Evolutionary conservation across 2,113 vertebrate species (phyloP).

Genomic region (Gambusia holbrooki): DNA sequence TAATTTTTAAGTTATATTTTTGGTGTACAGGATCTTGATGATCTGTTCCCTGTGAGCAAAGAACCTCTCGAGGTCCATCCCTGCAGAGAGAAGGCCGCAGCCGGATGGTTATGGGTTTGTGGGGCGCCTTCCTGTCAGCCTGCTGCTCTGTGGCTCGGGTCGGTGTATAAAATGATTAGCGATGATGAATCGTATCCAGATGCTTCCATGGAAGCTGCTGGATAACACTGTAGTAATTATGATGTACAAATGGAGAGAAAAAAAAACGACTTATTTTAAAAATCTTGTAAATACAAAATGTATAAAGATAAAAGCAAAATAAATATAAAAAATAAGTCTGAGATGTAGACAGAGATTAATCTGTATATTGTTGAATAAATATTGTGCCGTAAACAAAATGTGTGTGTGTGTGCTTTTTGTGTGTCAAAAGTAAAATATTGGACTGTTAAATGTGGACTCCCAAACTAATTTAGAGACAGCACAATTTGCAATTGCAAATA

Average conservation of each 20-base stretch:
- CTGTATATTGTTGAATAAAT: slow-evolving; percentile 97
- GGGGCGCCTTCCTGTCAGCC: slow-evolving; percentile 84
- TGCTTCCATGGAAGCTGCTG: slow-evolving; percentile 74
- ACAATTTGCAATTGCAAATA: too few species aligned
- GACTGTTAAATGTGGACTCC: too few species aligned
- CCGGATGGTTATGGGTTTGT: slow-evolving; percentile 82
- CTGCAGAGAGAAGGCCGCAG: slow-evolving; percentile 35
- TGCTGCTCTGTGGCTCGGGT: slow-evolving; percentile 83
- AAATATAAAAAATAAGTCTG: slow-evolving; percentile 81
- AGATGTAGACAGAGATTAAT: slow-evolving; percentile 87
- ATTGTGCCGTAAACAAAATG: slow-evolving; percentile 85
- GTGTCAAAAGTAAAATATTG: neutral
- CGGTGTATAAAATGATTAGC: slow-evolving; percentile 71
- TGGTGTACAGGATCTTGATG: slow-evolving; percentile 34
- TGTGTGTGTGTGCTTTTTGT: slow-evolving; percentile 9
- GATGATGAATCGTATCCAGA: slow-evolving; percentile 35
- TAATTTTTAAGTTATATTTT: neutral
- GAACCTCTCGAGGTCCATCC: slow-evolving; percentile 30
- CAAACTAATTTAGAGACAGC: too few species aligned
- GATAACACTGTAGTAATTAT: slow-evolving; percentile 89
- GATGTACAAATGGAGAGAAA: slow-evolving; percentile 87
- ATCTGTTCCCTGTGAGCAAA: slow-evolving; percentile 45
- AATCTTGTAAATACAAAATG: slow-evolving; percentile 94
- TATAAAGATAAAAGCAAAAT: slow-evolving; percentile 84
- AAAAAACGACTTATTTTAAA: slow-evolving; percentile 90